Base-by-base conservation (phyloP, 2,797 vertebrate species). In the Petrocephalus sullivani region DNA sequence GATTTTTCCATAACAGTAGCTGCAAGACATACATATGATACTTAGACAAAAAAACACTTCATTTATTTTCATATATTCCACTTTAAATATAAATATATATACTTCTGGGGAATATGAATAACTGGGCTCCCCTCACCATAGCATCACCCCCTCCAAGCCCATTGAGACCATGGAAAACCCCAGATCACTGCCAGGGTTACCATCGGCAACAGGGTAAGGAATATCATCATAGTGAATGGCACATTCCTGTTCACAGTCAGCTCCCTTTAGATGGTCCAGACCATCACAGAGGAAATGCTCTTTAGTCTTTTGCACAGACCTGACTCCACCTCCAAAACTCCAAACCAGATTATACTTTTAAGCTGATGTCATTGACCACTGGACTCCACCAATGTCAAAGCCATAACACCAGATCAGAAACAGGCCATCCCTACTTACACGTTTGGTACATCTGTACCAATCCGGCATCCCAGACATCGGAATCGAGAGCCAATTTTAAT, bases 1-100 rank as follows among this genome's bases (percentile, higher is more conserved):
- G 4, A 53, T 58, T 85, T 85, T 85, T 85, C 51, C 84, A 56
- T 57, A 85, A 85, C 54, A 85, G 53, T 56, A 85, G 84, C 84
- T 58, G 84, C 54, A 85, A 85, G 84, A 85, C 84, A 85, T 84
- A 84, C 82, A 84, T 53, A 82, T 84, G 82, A 84, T 84, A 84
- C 82, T 51, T 53, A 33, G 82, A 84, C 82, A 84, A 28, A 75
- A 83, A 51, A 85, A 85, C 84, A 86, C 84, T 86, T 86, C 84
- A 86, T 60, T 53, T 53, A 58, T 58, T 56, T 56, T 33, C 83
- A 86, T 37, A 60, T 37, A 86, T n/a, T 86, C 53, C 23, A 86
- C 54, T 86, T 82, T 46, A 46, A 46, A 83, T 51, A 83, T 83
- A 83, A 23, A 81, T 41, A 81, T 81, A 81, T 81, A 81, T 81